These are phyloP conservation scores for Melanostoma scalare DNA, from an alignment of 2,888 invertebrate species.

Conservation along the genomic window DNA sequence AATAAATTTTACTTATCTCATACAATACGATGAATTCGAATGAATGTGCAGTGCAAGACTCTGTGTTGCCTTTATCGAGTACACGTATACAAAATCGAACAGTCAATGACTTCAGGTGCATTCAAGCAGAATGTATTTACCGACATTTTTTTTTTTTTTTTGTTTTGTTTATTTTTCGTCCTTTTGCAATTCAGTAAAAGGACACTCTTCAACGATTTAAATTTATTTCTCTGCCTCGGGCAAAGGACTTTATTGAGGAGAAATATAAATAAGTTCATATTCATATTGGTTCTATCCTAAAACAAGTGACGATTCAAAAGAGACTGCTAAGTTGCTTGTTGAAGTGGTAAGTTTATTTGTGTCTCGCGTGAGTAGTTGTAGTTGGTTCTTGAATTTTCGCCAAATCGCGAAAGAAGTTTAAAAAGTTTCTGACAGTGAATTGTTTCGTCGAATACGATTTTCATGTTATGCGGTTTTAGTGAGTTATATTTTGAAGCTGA, in stretches of 20 bases:
- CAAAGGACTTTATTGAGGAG: neutral
- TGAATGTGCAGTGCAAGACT: constrained; percentile 5
- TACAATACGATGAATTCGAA: constrained; percentile 20
- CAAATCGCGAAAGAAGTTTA: too few relatives aligned
- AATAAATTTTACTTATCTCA: constrained; percentile 14
- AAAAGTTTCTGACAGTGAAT: too few relatives aligned
- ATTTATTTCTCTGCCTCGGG: neutral
- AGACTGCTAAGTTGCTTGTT: too few relatives aligned
- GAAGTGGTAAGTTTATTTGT: too few relatives aligned
- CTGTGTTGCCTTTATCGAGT: constrained; percentile 2
- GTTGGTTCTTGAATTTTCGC: too few relatives aligned
- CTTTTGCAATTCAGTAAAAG: neutral
- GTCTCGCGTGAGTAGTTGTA: too few relatives aligned
- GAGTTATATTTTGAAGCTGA: too few relatives aligned
- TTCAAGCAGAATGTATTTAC: constrained; percentile 10
- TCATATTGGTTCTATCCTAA: too few relatives aligned
- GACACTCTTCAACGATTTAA: neutral
- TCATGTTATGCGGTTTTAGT: too few relatives aligned
- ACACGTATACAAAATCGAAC: constrained; percentile 1
- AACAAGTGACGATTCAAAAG: too few relatives aligned
- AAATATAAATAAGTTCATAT: too few relatives aligned
- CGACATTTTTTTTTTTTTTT: neutral
- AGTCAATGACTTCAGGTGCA: constrained; percentile 14
- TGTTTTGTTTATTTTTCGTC: neutral
- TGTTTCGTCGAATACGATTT: too few relatives aligned